A percentile compares a stretch with the other conserved stretches of the same genome.
phyloP scores from a whole-genome alignment of 1,140 invertebrate genomes.

The Pogonognathellus flavescens region DNA sequence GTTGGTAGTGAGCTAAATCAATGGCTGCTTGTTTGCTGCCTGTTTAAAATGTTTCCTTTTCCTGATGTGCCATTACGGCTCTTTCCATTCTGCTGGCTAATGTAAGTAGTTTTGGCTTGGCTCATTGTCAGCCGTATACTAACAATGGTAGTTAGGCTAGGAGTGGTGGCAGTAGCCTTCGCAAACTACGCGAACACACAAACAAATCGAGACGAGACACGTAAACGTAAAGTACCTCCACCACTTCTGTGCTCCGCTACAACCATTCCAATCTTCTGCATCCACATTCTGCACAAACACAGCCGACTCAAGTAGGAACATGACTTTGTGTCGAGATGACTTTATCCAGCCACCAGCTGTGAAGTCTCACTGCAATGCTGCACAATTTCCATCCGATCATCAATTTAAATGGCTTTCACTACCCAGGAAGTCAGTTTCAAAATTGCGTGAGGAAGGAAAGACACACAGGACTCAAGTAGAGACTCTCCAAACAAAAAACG shows the following conservation, averaged over 20 bases:
- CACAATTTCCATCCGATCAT: conserved; percentile 31
- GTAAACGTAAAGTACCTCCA: no score
- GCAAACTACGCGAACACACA: no score
- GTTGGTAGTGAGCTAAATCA: conserved; percentile 18
- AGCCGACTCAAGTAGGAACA: no score
- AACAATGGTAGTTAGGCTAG: background rate
- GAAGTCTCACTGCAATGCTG: conserved; percentile 27
- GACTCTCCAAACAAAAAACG: background rate
- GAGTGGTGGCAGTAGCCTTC: background rate
- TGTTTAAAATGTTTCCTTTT: conserved; percentile 47
- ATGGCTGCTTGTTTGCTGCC: conserved; percentile 7
- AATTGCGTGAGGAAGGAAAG: conserved; percentile 40
- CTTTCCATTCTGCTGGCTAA: conserved; percentile 11
- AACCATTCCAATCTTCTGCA: no score
- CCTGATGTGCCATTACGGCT: conserved; percentile 18
- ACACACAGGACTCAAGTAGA: background rate
- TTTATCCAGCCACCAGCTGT: conserved; percentile 49
- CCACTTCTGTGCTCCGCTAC: no score
- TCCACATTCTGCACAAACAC: no score
- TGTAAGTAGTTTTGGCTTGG: conserved; percentile 39
- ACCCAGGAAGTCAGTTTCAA: conserved; percentile 19
- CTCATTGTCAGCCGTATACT: background rate
- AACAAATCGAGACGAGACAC: no score
- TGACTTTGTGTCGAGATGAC: background rate
- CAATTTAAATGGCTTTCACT: conserved; percentile 49